phyloP scores from a whole-genome alignment of 2,888 invertebrate genomes.

The Icerya purchasi region DNA sequence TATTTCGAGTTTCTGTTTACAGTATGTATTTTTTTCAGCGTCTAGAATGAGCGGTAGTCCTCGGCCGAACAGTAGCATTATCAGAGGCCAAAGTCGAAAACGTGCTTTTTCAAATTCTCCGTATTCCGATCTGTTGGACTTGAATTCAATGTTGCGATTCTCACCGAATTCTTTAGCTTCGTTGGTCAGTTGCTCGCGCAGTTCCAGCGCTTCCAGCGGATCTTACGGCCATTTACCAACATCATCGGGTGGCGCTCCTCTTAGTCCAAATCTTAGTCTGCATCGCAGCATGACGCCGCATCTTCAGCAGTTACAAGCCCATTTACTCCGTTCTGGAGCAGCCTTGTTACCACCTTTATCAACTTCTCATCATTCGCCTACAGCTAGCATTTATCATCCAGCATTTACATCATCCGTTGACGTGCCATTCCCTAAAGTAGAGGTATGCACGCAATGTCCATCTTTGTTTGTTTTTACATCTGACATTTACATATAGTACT shows the following conservation, averaged over 20 bases:
- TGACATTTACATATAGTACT: too few relatives aligned
- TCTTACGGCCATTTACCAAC: constrained; percentile 74
- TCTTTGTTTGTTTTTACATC: too few relatives aligned
- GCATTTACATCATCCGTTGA: constrained; percentile 21
- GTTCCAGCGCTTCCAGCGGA: constrained; percentile 67
- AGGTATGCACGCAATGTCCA: too few relatives aligned
- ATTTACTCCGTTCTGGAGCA: constrained; percentile 44
- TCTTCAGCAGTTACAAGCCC: constrained; percentile 55
- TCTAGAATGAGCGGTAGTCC: constrained; percentile 10
- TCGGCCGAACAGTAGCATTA: neutral
- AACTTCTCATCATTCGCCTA: constrained; percentile 23
- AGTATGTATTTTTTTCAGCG: constrained; percentile 1
- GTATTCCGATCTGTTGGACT: constrained; percentile 84
- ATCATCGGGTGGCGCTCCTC: constrained; percentile 23
- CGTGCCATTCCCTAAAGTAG: constrained; percentile 23
- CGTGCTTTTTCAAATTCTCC: constrained; percentile 83
- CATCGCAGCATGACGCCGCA: constrained; percentile 39
- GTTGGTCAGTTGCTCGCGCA: constrained; percentile 64
- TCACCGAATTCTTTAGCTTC: constrained; percentile 61
- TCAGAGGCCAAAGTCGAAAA: constrained; percentile 40
- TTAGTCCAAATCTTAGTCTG: constrained; percentile 54
- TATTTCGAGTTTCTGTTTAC: too few relatives aligned
- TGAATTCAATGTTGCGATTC: constrained; percentile 86
- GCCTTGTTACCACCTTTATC: constrained; percentile 26
- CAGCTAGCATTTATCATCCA: constrained; percentile 23